Evolutionary conservation across 2,113 vertebrate species (phyloP), one percentile per base, ranked within the genome.

Genomic region (Cynoglossus semilaevis): DNA sequence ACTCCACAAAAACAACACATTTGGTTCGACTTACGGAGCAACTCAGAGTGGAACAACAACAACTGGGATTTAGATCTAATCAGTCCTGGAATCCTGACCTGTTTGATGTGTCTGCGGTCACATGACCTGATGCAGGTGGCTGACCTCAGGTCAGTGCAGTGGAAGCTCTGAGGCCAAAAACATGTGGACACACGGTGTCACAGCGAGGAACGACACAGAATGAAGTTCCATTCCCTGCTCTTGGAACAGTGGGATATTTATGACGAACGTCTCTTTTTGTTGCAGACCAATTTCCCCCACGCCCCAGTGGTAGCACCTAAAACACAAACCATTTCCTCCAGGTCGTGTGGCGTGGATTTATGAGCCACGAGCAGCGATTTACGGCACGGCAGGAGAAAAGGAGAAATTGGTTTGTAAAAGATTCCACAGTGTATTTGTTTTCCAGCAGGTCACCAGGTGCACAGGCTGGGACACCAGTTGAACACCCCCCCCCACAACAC

Each of bases 251-350:
- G 36, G 55, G 69, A 76, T 84, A 67, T 82, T 70, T 85, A 67
- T 86, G 80, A 85, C 83, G 63, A 72, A 82, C 77, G 66, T 62
- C 75, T 78, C 84, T 79, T n/a, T n/a, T n/a, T 76, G 83, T 85
- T 76, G 75, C 77, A 68, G 85, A 77, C 75, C 82, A 78, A 85
- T 88, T 88, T 81, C 79, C 77, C 69, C 75, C 72, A 81, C 79
- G 63, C 72, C 72, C 68, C 72, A 78, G 58, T 58, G 75, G 67
- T 74, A 64, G 73, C 34, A 48, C 51, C 76, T 71, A 85, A 83
- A 80, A 68, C 83, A 75, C 79, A 81, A 71, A 58, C 41, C 82
- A 82, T 85, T 81, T 60, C 66, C 58, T 74, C 48, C 66, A 57
- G 79, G 69, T 75, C 67, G 58, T 61, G 76, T 81, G 74, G 57